Percentiles rank a stretch among this genome's conserved stretches.
phyloP scores from a whole-genome alignment of 2,888 invertebrate species.

The Cetonia aurata region DNA sequence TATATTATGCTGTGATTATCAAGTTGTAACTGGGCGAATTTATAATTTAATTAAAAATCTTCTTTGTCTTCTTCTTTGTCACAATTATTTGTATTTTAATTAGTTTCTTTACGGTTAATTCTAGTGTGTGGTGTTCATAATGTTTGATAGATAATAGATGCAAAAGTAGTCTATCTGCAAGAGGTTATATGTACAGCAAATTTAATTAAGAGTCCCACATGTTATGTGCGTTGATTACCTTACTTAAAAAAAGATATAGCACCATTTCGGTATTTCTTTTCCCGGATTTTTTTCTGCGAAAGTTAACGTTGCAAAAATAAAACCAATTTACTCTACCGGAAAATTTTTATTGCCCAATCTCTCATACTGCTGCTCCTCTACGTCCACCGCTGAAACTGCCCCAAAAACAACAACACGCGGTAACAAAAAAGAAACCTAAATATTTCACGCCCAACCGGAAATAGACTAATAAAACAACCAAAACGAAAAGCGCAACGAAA shows the following conservation, averaged over 20 bases:
- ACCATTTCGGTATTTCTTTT: neutral
- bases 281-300: neutral
- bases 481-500: slow-evolving; percentile 15
- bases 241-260: neutral
- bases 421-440: slow-evolving; percentile 35
- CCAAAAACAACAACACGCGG: slow-evolving; percentile 32
- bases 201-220: neutral
- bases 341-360: slow-evolving; percentile 39
- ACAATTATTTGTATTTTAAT: no score
- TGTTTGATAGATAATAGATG: no score
- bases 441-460: slow-evolving; percentile 25
- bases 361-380: slow-evolving; percentile 28
- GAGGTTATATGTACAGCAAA: neutral
- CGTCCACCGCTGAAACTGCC: slow-evolving; percentile 9
- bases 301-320: slow-evolving; percentile 38
- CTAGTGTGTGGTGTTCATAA: no score
- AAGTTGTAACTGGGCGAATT: no score
- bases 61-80: no score
- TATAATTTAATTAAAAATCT: no score
- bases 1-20: no score
- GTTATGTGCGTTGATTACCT: neutral
- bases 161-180: no score
- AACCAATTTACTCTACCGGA: slow-evolving; percentile 34
- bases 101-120: no score
- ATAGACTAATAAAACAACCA: slow-evolving; percentile 29